Base-by-base conservation (phyloP, 2,113 vertebrate genomes). In the Scortum barcoo region DNA sequence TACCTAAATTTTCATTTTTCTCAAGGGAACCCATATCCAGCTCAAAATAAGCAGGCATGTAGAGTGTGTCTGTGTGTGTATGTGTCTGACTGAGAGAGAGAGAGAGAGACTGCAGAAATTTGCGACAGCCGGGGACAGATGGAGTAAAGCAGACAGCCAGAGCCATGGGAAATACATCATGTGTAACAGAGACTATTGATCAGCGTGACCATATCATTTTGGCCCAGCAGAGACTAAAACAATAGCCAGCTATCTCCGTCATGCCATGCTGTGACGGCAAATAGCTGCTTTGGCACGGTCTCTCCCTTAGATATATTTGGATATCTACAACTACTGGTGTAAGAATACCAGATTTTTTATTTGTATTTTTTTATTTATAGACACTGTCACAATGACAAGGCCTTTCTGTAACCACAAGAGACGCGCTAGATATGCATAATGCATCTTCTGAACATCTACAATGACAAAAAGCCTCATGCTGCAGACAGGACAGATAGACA, bases 161-260 rank as follows among this genome's bases (percentile, higher is more conserved):
- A 93, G 72, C 92, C 93, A 95, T 89, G 88, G 89, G 92, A 97
- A 96, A 96, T 95, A 87, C 88, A 95, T 96, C 87, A 94, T 86
- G 93, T 89, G 86, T 86, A 95, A 93, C 80, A 88, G 92, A 96
- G 83, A 88, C 92, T 94, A 94, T 81, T 91, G 90, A 96, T 93
- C 93, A 93, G 85, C 83, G 83, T 53, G 85, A 83, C 82, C 72
- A 80, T 80, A 89, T 85, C 77, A 83, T 83, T 93, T 92, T 88
- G 84, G 76, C 78, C 85, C 76, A 85, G 85, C 78, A 57, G 90
- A 90, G 81, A 78, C 80, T 54, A 22, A 86, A 88, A 89, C 88
- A 91, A 91, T 88, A 89, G 76, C 63, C 44, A 76, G 80, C 73
- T 36, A 86, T 69, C 81, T 87, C 78, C 65, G 50, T 78, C 78